These are phyloP conservation scores for Myanophis thanlyinensis DNA, from an alignment of 2,113 vertebrate species.

Conservation along the genomic window DNA sequence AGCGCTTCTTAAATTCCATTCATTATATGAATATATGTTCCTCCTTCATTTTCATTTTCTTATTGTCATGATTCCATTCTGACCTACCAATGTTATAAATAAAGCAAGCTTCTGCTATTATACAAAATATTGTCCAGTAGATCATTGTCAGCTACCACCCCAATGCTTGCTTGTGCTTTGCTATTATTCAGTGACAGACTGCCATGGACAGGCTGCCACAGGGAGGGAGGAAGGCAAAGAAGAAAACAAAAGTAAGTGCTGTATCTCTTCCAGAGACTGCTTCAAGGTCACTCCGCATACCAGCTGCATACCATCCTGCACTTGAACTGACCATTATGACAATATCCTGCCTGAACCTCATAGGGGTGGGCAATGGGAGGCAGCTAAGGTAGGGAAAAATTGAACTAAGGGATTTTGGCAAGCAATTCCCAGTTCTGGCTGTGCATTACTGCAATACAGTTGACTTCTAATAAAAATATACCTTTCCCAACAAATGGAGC, in stretches of 20 bases:
- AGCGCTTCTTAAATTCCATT: constrained; percentile 51
- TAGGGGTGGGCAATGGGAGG: neutral
- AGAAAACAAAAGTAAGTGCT: neutral
- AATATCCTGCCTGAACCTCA: neutral
- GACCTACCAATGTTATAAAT: neutral
- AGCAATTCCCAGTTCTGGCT: neutral
- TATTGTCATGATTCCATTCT: neutral
- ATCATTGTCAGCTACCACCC: neutral
- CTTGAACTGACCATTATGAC: neutral
- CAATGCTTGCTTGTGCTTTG: neutral
- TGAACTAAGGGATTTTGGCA: neutral
- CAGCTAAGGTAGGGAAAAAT: neutral
- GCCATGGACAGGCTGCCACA: neutral
- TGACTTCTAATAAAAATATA: neutral
- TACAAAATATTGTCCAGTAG: neutral
- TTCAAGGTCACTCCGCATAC: neutral
- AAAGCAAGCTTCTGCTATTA: neutral
- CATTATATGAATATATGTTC: constrained; percentile 45
- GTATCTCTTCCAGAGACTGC: neutral
- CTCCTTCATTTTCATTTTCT: neutral
- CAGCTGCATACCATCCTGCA: neutral
- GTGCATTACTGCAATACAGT: neutral
- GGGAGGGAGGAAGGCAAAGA: neutral
- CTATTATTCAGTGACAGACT: neutral
- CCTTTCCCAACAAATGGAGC: neutral